Evolutionary conservation across 2,888 invertebrate species (phyloP), one percentile per base, ranked within the genome.

Genomic region (Kryphioiulus occultus): DNA sequence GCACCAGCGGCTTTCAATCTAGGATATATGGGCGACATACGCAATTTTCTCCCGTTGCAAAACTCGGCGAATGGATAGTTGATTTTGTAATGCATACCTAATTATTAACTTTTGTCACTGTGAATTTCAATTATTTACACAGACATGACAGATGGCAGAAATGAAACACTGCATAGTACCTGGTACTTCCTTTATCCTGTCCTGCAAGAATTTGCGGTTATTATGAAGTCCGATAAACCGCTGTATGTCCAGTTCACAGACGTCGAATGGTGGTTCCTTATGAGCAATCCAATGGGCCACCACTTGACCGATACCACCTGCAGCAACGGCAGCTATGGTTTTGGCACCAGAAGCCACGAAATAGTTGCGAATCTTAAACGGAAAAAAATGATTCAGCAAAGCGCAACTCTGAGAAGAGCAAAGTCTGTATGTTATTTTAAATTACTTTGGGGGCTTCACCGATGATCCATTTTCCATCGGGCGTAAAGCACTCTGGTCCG

Each of bases 281-380:
- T 96, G 95, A 0, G 96, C 94, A 84, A 99, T 97, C 91, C 96
- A 94, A 92, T 98, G 97, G 0, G 96, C 96, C 0, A 98, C 95
- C 0, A 96, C 95, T 90, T 96, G 94, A 0, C 98, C 99, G n/a
- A 98, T 96, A 5, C 99, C 99, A 0, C 98, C 98, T 0, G 98
- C 97, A 12, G 97, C 96, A 0, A 97, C 96, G 85, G 98, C 95
- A n/a, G 99, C 99, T 44, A 97, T 96, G 0, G 98, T 97, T 93
- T 98, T 98, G 95, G 98, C 97, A 2, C 99, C 99, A 68, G 98
- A 97, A 0, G 98, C 98, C 78, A 99, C 95, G 91, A 95, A 95
- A 92, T 98, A 98, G 91, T 97, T 97, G 90, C 94, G 94, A 90
- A 98, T 95, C 96, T 96, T n/a, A n/a, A 91, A 78, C 4, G 1